Evolutionary conservation across 2,888 invertebrate species (phyloP).

Genomic region (Tachina fera): DNA sequence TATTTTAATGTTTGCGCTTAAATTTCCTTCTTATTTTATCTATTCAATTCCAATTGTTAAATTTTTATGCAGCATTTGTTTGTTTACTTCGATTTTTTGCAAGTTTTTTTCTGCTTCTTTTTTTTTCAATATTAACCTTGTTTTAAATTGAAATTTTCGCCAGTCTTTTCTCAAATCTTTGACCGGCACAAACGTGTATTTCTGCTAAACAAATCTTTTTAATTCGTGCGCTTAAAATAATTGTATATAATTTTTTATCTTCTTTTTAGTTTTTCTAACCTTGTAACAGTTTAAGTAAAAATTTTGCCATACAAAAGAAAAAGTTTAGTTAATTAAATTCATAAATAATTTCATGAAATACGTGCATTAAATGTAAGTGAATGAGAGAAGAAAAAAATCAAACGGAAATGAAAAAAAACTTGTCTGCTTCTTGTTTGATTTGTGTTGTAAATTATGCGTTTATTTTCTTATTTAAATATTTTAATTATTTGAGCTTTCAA

Average conservation of each 20-base stretch:
- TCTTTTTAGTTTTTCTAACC: constrained; percentile 45
- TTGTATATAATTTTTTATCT: constrained; percentile 25
- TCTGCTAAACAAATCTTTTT: constrained; percentile 19
- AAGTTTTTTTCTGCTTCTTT: background rate
- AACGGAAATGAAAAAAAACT: constrained; percentile 19
- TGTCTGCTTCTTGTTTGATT: background rate
- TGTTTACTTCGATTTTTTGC: background rate
- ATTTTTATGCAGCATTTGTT: constrained; percentile 26
- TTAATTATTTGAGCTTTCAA: background rate
- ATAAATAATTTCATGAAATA: constrained; percentile 44
- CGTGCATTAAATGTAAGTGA: constrained; percentile 25
- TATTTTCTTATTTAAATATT: background rate
- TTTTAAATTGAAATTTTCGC: constrained; percentile 36
- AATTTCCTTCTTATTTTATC: constrained; percentile 2
- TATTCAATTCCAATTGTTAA: constrained; percentile 1
- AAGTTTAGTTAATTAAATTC: constrained; percentile 5
- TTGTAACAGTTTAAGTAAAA: constrained; percentile 50
- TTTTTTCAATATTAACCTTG: constrained; percentile 57
- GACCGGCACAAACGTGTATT: constrained; percentile 56
- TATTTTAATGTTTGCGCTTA: constrained; percentile 15
- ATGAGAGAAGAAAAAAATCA: background rate
- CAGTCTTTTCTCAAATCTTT: constrained; percentile 64
- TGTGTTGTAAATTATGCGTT: background rate
- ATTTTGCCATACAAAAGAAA: constrained; percentile 27
- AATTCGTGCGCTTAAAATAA: constrained; percentile 24